These are phyloP conservation scores for Subacronicta megacephala DNA, from an alignment of 2,888 invertebrate species.

Conservation along the genomic window DNA sequence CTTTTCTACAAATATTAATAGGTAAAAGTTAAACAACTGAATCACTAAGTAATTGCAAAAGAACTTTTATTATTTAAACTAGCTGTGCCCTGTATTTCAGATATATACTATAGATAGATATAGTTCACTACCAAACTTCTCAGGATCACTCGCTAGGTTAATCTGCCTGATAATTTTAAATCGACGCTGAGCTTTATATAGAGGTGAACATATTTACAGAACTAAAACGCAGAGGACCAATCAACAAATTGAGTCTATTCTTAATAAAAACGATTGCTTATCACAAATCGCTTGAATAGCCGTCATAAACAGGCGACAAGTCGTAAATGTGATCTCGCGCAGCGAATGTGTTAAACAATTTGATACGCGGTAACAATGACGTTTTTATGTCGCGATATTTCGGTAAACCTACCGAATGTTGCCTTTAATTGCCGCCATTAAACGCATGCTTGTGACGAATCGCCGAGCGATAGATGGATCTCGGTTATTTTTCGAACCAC, in stretches of 20 bases:
- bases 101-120: too few species aligned
- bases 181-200: too few species aligned
- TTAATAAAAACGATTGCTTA: conserved; percentile 69
- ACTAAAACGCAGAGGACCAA: conserved; percentile 44
- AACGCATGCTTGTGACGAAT: conserved; percentile 81
- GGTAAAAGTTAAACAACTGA: conserved; percentile 1
- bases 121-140: too few species aligned
- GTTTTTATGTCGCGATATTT: conserved; percentile 86
- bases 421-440: conserved; percentile 85
- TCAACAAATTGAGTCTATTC: conserved; percentile 62
- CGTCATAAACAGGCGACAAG: conserved; percentile 79
- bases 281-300: conserved; percentile 76
- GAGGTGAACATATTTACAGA: conserved; percentile 3
- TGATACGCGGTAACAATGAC: conserved; percentile 83
- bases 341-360: conserved; percentile 85
- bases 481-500: conserved; percentile 59
- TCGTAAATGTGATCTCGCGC: conserved; percentile 74
- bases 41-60: neutral
- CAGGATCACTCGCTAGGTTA: too few species aligned
- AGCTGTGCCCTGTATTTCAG: too few species aligned
- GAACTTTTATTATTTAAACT: conserved; percentile 26
- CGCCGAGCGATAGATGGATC: conserved; percentile 79
- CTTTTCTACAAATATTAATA: conserved; percentile 2
- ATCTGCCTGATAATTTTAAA: too few species aligned
- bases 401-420: conserved; percentile 77